Conservation (phyloP, 2,888 invertebrate species). For the Halocaridina rubra region DNA sequence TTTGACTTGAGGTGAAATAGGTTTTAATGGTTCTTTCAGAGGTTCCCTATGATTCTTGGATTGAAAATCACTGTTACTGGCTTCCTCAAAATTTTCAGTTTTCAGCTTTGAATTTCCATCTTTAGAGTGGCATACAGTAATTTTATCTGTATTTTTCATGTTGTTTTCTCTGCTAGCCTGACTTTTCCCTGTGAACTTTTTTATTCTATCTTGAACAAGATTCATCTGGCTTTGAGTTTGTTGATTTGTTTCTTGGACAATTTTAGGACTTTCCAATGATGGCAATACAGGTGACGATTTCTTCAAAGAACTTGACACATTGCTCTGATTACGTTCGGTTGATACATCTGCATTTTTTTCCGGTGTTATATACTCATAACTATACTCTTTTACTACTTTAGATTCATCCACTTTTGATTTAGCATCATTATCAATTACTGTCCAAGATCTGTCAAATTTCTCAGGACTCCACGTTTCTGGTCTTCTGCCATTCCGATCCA, state of each 20-base stretch:
- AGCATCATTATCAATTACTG: constrained; percentile 3
- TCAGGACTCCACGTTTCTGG: constrained; percentile 63
- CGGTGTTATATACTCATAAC: constrained; percentile 63
- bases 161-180: constrained; percentile 39
- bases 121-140: background rate
- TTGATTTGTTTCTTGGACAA: constrained; percentile 61
- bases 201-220: constrained; percentile 68
- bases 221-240: constrained; percentile 62
- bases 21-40: constrained; percentile 45
- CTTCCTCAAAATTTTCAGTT: constrained; percentile 10
- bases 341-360: constrained; percentile 23
- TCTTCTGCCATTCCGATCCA: constrained; percentile 34
- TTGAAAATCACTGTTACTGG: background rate
- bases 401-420: constrained; percentile 57
- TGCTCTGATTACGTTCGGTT: constrained; percentile 43
- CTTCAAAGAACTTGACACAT: constrained; percentile 50
- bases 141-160: background rate
- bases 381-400: constrained; percentile 63
- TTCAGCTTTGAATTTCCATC: constrained; percentile 10
- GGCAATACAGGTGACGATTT: constrained; percentile 64
- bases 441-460: constrained; percentile 60
- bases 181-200: constrained; percentile 64
- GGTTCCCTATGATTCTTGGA: constrained; percentile 20
- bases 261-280: constrained; percentile 59
- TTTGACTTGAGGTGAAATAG: constrained; percentile 42